Evolutionary conservation across 2,797 vertebrate species (phyloP), one percentile per base, ranked within the genome.

Genomic region (Rhyacichthys aspro): DNA sequence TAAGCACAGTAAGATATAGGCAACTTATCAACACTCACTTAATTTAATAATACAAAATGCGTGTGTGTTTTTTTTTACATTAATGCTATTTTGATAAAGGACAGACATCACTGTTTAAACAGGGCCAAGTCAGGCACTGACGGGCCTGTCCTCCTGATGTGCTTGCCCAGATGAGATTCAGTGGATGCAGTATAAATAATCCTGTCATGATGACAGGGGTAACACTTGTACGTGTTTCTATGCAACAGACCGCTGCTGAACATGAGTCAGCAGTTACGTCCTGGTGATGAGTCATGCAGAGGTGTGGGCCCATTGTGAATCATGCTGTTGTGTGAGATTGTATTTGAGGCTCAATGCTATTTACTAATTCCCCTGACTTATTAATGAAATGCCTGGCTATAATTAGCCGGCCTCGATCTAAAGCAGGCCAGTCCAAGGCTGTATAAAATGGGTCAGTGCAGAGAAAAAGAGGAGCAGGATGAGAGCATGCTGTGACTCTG

Each of bases 361-460:
- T 92, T 89, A 90, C 87, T 84, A 87, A 85, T 82, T 86, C 81
- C 76, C 74, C 67, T 41, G 68, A 67, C 82, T 89, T 88, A 83
- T 88, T 89, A 89, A 84, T 79, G 69, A 33, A 14, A n/a, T n/a
- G 74, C 82, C 64, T 76, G 79, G 84, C 81, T 93, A 92, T 88
- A 91, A 91, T 92, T 92, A 92, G 89, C 79, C 56, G 70, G 74
- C 83, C 86, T 84, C 72, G 63, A 89, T 91, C 73, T 83, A 91
- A 91, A 92, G 74, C 86, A 91, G 91, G 91, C 82, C 90, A 91
- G 83, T 83, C 75, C 86, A 59, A 75, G 81, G 78, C 88, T 84
- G 66, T 50, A 11, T 58, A 86, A 93, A 91, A 77, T 93, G 89
- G 90, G 91, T 90, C 90, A 91, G 54, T 84, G 85, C 74, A 78